Percentiles rank a stretch among this genome's conserved stretches.
Conservation (phyloP, 2,888 invertebrate species). For the Stenichneumon culpator region DNA sequence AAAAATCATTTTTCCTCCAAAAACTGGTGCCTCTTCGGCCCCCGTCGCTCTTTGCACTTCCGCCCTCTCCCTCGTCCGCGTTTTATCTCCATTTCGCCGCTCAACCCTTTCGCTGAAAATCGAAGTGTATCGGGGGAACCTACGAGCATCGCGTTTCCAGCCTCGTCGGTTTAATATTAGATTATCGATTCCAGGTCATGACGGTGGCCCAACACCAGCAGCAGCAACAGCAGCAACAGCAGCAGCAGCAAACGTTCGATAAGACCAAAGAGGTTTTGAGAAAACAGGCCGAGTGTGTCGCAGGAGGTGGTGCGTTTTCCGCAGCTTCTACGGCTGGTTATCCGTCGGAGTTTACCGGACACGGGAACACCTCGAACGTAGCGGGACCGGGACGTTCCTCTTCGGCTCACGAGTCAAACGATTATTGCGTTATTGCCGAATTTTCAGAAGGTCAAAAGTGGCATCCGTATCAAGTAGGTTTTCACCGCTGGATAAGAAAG, state of each 20-base stretch:
- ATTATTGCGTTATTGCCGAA: slow-evolving; percentile 76
- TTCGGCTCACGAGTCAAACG: slow-evolving; percentile 66
- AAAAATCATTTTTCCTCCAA: slow-evolving; percentile 4
- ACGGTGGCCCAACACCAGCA: slow-evolving; percentile 74
- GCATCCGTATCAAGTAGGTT: slow-evolving; percentile 84
- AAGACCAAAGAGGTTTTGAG: slow-evolving; percentile 80
- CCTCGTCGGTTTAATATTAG: slow-evolving; percentile 70
- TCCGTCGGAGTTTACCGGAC: slow-evolving; percentile 73
- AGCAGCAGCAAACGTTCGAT: slow-evolving; percentile 79
- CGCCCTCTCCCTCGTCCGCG: background rate
- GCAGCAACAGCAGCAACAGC: slow-evolving; percentile 73
- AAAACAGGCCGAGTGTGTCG: slow-evolving; percentile 78
- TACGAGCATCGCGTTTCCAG: slow-evolving; percentile 62
- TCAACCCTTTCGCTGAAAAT: slow-evolving; percentile 60
- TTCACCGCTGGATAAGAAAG: background rate
- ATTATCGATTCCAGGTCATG: slow-evolving; percentile 77
- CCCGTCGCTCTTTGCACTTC: slow-evolving; percentile 24
- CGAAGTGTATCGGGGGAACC: slow-evolving; percentile 64
- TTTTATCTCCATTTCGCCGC: slow-evolving; percentile 37
- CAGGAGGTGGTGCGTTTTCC: slow-evolving; percentile 70
- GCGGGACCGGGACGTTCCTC: slow-evolving; percentile 64
- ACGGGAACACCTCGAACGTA: slow-evolving; percentile 70
- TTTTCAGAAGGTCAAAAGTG: slow-evolving; percentile 83
- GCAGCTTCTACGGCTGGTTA: slow-evolving; percentile 71
- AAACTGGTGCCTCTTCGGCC: background rate